Base-by-base conservation (phyloP, 2,113 vertebrate species). In the Cnemophilus loriae region DNA sequence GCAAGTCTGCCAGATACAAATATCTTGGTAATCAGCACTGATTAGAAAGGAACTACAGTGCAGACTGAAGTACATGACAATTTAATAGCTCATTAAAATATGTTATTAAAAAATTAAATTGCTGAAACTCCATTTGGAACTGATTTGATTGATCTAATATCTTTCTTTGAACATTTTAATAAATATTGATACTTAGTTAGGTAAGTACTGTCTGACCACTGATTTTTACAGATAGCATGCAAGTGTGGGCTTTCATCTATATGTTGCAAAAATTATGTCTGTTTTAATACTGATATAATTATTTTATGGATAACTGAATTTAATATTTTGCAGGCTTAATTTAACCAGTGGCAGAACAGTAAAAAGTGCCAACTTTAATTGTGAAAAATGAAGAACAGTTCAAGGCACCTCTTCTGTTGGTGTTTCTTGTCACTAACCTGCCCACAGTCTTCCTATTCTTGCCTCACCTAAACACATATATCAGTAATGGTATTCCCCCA, bases 221-320 rank as follows among this genome's bases (percentile, higher is more conserved):
- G 73, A 76, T 93, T 97, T 93, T 97, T 95, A 90, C 57, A 52
- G 69, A 83, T 87, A 93, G 41, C 56, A 49, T 73, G 64, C 30
- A 84, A 87, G 41, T 61, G 33, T 14, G 3, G 64, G 46, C 73
- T 84, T 94, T 88, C 82, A 82, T 84, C 65, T 95, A 95, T n/a
- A 84, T 77, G 49, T 68, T 75, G 76, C 78, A 96, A 96, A 96
- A 97, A 84, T 86, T 85, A 80, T 87, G 86, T 67, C 76, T 94
- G 71, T 79, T 95, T 97, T 94, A 98, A 93, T 91, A 82, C 5
- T 16, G 23, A 92, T 63, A n/a, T 90, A 95, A 97, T 96, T 95
- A 83, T 90, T 96, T 93, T 90, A 96, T 92, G 64, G 60, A 22
- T 95, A 97, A 96, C 89, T 97, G 44, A 95, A 89, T 95, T 96